phyloP scores from a whole-genome alignment of 2,797 vertebrate species.

The Peromyscus nudipes region DNA sequence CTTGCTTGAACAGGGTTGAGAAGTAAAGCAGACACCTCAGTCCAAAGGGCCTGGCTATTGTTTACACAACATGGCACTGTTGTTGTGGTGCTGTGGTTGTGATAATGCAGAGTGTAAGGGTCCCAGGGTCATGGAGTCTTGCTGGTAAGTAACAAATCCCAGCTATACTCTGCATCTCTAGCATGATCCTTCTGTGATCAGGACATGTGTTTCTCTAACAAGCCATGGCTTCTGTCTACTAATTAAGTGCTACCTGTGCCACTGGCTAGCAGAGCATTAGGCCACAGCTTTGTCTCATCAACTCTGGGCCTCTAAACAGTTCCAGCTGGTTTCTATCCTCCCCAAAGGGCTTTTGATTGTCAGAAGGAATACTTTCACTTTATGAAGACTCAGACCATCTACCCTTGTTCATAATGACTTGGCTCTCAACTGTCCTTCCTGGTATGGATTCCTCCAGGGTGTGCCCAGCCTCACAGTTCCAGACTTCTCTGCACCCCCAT shows the following conservation, averaged over 20 bases:
- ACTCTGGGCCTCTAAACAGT: background rate
- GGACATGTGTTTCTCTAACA: background rate
- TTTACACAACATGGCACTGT: background rate
- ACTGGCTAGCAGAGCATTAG: background rate
- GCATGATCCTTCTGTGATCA: too few species aligned
- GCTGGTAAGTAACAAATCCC: background rate
- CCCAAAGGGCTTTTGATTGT: background rate
- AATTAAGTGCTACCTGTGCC: background rate
- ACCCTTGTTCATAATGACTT: background rate
- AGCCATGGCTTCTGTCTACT: background rate
- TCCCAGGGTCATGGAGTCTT: background rate
- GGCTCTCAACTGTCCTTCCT: background rate
- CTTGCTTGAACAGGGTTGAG: background rate
- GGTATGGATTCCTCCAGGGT: background rate
- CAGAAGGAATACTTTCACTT: background rate
- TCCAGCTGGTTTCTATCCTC: background rate
- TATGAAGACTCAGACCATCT: background rate
- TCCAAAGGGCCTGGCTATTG: background rate
- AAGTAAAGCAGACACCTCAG: background rate
- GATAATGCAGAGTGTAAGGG: background rate
- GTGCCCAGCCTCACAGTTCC: too few species aligned
- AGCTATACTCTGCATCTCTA: accelerated
- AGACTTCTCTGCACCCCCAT: too few species aligned
- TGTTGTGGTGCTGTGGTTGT: too few species aligned
- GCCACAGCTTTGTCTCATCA: background rate